A percentile compares a stretch with the other conserved stretches of the same genome.
Conservation (phyloP, 2,797 vertebrate species). For the Nasua narica region DNA sequence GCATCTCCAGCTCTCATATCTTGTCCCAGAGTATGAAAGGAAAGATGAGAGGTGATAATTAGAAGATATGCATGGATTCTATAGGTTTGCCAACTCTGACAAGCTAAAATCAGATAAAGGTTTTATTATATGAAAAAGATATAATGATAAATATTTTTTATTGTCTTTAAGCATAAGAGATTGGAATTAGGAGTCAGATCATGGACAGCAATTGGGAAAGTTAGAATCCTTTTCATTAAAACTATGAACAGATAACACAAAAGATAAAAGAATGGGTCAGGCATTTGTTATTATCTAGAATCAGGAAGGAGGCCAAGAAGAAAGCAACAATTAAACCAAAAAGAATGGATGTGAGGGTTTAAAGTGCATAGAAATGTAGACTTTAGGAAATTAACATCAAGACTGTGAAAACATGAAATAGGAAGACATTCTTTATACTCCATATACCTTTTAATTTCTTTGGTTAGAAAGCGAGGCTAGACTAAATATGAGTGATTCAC, state of each 20-base stretch:
- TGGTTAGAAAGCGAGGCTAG: neutral
- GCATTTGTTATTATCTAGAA: neutral
- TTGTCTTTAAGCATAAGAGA: neutral
- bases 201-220: neutral
- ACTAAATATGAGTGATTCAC: neutral
- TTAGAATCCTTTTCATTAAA: neutral
- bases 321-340: neutral
- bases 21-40: neutral
- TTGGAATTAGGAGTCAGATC: neutral
- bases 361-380: neutral
- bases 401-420: neutral
- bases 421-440: neutral
- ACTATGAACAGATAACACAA: neutral
- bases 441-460: neutral
- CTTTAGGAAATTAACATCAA: neutral
- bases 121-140: neutral
- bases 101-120: neutral
- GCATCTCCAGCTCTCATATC: neutral
- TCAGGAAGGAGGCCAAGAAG: neutral
- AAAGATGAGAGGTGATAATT: neutral
- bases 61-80: neutral
- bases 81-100: neutral
- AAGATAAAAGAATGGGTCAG: neutral
- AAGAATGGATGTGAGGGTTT: neutral
- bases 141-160: neutral